A percentile compares a stretch with the other conserved stretches of the same genome.
Evolutionary conservation across 2,113 vertebrate genomes (phyloP).

Genomic region (Columbina picui): DNA sequence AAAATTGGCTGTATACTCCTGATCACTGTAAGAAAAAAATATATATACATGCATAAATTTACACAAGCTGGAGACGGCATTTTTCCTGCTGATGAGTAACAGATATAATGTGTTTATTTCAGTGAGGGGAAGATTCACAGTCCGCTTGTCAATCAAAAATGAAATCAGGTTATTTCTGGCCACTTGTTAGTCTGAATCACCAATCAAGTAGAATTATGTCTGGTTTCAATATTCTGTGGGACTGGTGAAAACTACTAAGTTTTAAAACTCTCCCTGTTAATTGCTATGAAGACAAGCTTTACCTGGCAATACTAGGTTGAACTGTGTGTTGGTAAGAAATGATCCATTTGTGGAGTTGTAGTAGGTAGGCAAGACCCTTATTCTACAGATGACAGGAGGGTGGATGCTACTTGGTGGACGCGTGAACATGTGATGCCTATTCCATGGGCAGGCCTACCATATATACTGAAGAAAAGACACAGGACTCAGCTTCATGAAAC

Average conservation of each 20-base stretch:
- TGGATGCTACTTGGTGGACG: background rate
- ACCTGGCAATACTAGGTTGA: background rate
- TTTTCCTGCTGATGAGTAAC: background rate
- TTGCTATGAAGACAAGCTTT: background rate
- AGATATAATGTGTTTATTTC: background rate
- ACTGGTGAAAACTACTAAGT: background rate
- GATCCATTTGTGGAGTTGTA: background rate
- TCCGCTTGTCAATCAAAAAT: background rate
- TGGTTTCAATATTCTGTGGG: background rate
- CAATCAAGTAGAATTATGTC: background rate
- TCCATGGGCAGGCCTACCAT: background rate
- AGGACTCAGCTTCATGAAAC: background rate
- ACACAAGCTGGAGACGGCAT: background rate
- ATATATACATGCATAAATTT: background rate
- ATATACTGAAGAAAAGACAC: background rate
- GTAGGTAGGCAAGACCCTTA: background rate
- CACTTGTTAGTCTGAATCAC: background rate
- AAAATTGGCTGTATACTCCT: background rate
- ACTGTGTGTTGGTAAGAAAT: background rate
- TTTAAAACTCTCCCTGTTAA: background rate
- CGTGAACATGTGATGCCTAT: rapidly evolving
- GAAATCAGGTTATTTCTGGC: background rate
- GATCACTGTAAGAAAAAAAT: background rate
- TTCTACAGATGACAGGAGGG: background rate
- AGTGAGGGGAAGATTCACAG: background rate